Percentiles rank a stretch among this genome's conserved stretches.
phyloP scores from a whole-genome alignment of 2,888 invertebrate species.

The Alsophila aescularia region DNA sequence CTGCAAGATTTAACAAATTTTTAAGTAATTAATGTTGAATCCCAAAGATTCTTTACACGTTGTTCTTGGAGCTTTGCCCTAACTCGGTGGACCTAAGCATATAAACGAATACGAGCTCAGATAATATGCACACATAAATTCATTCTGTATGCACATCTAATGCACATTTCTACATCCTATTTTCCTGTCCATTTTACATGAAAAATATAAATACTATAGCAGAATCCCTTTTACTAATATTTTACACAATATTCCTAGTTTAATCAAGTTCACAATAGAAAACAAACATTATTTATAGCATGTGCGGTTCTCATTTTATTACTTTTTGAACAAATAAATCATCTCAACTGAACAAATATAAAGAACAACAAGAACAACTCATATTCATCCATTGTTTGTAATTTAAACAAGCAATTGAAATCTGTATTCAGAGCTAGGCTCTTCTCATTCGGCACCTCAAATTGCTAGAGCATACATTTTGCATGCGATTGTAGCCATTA shows the following conservation, averaged over 20 bases:
- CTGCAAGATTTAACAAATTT: too few relatives aligned
- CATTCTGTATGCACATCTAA: conserved; percentile 5
- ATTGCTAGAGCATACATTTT: conserved; percentile 18
- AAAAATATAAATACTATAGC: neutral
- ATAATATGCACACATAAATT: conserved; percentile 13
- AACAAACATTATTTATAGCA: neutral
- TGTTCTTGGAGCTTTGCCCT: neutral
- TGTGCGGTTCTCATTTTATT: neutral
- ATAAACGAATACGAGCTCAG: neutral
- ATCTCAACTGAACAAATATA: neutral
- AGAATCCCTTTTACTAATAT: neutral
- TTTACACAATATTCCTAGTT: neutral
- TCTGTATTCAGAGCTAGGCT: conserved; percentile 14
- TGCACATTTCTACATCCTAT: neutral
- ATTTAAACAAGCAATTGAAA: conserved; percentile 18
- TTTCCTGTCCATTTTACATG: neutral
- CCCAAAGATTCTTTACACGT: neutral
- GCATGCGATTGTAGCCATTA: conserved; percentile 22
- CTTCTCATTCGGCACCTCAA: conserved; percentile 9
- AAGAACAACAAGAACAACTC: conserved; percentile 3
- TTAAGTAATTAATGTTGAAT: too few relatives aligned
- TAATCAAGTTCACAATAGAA: neutral
- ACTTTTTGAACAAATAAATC: neutral
- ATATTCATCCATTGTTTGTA: conserved; percentile 14
- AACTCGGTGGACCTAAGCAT: neutral